Evolutionary conservation across 1,140 invertebrate genomes (phyloP), one percentile per base, ranked within the genome.

Genomic region (Lamellibrachia luymesi): DNA sequence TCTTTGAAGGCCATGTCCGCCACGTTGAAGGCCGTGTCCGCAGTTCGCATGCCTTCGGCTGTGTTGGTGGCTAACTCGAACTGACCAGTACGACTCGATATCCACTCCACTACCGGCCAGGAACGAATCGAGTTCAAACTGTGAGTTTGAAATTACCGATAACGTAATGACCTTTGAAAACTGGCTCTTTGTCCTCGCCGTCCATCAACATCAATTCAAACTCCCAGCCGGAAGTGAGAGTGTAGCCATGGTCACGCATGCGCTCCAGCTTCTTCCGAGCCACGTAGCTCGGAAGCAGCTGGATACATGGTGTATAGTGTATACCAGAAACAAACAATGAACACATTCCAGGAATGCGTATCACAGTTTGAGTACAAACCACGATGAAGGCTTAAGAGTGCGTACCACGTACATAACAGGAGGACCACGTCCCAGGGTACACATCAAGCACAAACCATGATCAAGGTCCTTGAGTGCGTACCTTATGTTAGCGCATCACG

Each of bases 41-140:
- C 92, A 25, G 89, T 38, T 4, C 89, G 51, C 6, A 94, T 93
- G 22, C 94, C 94, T 92, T 50, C 51, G 13, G 25, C 38, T 38
- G 94, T 92, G 38, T 89, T 38, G 27, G 93, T 50, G 6, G 92
- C 90, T 56, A 94, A 51, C 90, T 94, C 94, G 50, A 94, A 51
- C 93, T 94, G 94, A 17, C 94, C 94, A 13, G 50, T 92, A 91
- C n/a, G 51, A 51, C 51, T 93, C 89, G 27, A 94, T 90, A 13
- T 94, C 92, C 17, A 94, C 56, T 50, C 93, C 94, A 91, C 38
- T 91, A 13, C 80, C 90, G 0, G 50, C 27, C 92, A 94, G 51
- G 50, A 90, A 51, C 25, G 52, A 17, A 22, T 93, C 93, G 25
- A 93, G 22, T 25, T 93, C 52, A 91, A n/a, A 25, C 10, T 25